Conservation (phyloP, 2,888 invertebrate species). For the Andrena camellia region DNA sequence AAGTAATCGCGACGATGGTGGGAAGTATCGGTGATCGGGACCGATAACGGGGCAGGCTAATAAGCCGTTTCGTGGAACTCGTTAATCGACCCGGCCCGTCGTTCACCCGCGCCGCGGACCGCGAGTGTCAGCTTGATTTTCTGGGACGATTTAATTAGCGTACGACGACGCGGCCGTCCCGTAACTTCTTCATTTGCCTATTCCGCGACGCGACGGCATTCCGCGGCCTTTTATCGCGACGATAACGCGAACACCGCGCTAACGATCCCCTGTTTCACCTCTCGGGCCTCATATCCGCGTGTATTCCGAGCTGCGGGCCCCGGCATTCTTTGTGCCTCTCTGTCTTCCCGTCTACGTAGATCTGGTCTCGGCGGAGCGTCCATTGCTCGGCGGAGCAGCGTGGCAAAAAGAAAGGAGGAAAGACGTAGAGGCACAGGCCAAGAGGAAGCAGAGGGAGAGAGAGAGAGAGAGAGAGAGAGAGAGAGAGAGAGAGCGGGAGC, state of each 20-base stretch:
- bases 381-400: slow-evolving; percentile 49
- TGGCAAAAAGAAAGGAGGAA: slow-evolving; percentile 51
- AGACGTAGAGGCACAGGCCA: slow-evolving; percentile 60
- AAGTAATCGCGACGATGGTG: slow-evolving; percentile 30
- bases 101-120: not conserved
- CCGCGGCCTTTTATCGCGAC: slow-evolving; percentile 18
- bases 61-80: slow-evolving; percentile 58
- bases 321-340: slow-evolving; percentile 59
- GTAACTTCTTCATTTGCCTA: slow-evolving; percentile 41
- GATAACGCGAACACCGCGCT: slow-evolving; percentile 30
- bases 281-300: slow-evolving; percentile 34
- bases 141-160: slow-evolving; percentile 49
- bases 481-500: not conserved
- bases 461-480: not conserved
- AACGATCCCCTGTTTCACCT: slow-evolving; percentile 41
- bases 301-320: slow-evolving; percentile 23
- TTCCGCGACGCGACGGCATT: slow-evolving; percentile 16
- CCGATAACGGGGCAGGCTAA: slow-evolving; percentile 41
- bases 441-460: slow-evolving; percentile 50
- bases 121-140: slow-evolving; percentile 14
- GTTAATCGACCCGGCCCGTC: slow-evolving; percentile 48
- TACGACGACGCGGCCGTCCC: not conserved
- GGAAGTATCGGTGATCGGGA: slow-evolving; percentile 41
- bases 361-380: slow-evolving; percentile 50
- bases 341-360: slow-evolving; percentile 49